Evolutionary conservation across 2,113 vertebrate species (phyloP).

Genomic region (Genyomyrus donnyi): DNA sequence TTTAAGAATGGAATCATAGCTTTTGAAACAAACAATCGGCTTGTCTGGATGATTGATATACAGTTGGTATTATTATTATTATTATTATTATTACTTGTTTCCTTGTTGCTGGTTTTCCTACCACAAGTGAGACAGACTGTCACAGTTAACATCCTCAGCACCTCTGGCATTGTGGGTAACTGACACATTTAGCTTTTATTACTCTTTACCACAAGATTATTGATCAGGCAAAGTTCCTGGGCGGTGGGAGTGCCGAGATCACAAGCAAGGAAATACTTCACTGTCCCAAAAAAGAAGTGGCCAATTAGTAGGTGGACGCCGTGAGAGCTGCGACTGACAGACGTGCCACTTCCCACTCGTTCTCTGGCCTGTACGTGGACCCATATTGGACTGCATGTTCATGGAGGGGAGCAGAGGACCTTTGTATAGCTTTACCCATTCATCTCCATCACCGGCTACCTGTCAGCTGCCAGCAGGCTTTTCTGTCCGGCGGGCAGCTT

Average conservation of each 20-base stretch:
- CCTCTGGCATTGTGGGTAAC: conserved; percentile 29
- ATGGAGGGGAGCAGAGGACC: conserved; percentile 17
- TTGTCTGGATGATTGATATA: neutral
- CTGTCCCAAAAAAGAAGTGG: neutral
- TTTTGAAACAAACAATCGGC: neutral
- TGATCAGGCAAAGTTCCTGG: conserved; percentile 31
- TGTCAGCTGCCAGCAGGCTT: neutral
- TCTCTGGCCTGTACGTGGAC: neutral
- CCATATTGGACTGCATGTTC: neutral
- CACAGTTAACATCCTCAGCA: conserved; percentile 1
- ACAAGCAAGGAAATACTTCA: conserved; percentile 8
- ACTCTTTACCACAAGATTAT: conserved; percentile 32
- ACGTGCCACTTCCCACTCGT: neutral
- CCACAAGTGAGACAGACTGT: neutral
- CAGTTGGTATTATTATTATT: neutral
- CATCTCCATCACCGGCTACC: conserved; percentile 30
- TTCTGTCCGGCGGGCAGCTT: neutral
- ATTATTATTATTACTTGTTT: neutral
- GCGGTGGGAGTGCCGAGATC: conserved; percentile 4
- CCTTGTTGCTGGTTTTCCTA: neutral
- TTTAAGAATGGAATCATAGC: neutral
- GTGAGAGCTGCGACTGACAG: neutral
- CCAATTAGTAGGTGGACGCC: neutral
- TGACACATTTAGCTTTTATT: conserved; percentile 23
- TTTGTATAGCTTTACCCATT: conserved; percentile 20